Base-by-base conservation (phyloP, 2,113 vertebrate genomes). In the Parus major region DNA sequence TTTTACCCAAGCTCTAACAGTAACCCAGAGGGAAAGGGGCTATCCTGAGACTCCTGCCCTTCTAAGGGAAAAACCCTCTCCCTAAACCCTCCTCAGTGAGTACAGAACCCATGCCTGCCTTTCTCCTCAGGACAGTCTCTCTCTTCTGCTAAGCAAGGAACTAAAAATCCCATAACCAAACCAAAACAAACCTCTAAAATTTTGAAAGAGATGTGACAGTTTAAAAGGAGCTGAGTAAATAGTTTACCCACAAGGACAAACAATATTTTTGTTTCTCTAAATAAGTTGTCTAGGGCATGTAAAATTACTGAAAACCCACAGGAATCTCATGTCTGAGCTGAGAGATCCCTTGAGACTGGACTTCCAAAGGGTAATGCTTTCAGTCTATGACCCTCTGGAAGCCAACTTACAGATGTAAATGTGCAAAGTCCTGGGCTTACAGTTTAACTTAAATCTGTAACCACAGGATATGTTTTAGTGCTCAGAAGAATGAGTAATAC, bases 201-300 rank as follows among this genome's bases (percentile, higher is more conserved):
- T 91, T 91, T 86, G 61, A 89, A 91, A 96, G 61, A 91, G 60
- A 85, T 89, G 77, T 78, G 66, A 92, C 55, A 68, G 70, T 89
- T 92, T 86, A 77, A 94, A 96, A 87, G 53, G 35, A 96, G 68
- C 41, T 61, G 70, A 78, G 60, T 91, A 92, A 97, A 97, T 33
- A 93, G 65, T 92, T 92, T 78, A 90, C 59, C 84, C 84, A 85
- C 77, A 90, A 95, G 90, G 71, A 84, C 91, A 96, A 97, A 89
- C 63, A 93, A 71, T 80, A 70, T 82, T 93, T 84, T 93, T 91
- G 55, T 91, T 95, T 96, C 77, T 93, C 39, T 91, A 93, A 92
- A 92, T 82, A 87, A 44, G 10, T 65, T 87, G 50, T 94, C 68
- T 94, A 73, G 66, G 66, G 25, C 65, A 52, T 52, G 55, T 41